Percentiles rank a stretch among this genome's conserved stretches.
Conservation (phyloP, 1,140 invertebrate genomes). For the Nebria ingens region DNA sequence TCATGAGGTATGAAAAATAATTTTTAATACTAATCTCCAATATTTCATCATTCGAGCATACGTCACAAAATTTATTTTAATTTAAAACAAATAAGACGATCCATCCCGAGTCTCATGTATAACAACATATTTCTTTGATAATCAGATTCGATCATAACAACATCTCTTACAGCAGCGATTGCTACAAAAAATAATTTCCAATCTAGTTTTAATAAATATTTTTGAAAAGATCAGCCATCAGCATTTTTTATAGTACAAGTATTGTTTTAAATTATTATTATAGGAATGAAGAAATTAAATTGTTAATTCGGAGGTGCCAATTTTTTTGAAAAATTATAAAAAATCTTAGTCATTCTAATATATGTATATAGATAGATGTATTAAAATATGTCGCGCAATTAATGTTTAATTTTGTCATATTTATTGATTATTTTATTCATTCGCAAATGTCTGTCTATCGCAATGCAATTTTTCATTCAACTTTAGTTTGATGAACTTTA, state of each 20-base stretch:
- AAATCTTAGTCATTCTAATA: neutral
- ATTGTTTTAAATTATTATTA: neutral
- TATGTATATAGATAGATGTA: neutral
- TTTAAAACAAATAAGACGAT: too few relatives aligned
- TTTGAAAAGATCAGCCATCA: too few relatives aligned
- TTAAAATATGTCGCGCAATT: neutral
- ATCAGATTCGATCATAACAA: too few relatives aligned
- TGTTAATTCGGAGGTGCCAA: neutral
- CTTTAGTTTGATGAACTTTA: too few relatives aligned
- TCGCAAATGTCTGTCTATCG: too few relatives aligned
- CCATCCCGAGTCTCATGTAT: too few relatives aligned
- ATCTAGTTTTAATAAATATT: neutral
- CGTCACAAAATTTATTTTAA: too few relatives aligned
- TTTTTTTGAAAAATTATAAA: neutral
- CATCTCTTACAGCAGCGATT: neutral
- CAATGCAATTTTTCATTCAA: too few relatives aligned
- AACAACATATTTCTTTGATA: too few relatives aligned
- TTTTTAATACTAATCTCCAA: neutral
- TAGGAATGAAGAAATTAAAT: neutral
- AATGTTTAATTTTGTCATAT: too few relatives aligned
- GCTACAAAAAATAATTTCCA: neutral
- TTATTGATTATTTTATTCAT: neutral
- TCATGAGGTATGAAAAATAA: too few relatives aligned
- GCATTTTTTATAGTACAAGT: constrained; percentile 1
- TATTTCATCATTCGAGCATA: too few relatives aligned